phyloP scores from a whole-genome alignment of 1,140 invertebrate species.

The Helicoverpa armigera region DNA sequence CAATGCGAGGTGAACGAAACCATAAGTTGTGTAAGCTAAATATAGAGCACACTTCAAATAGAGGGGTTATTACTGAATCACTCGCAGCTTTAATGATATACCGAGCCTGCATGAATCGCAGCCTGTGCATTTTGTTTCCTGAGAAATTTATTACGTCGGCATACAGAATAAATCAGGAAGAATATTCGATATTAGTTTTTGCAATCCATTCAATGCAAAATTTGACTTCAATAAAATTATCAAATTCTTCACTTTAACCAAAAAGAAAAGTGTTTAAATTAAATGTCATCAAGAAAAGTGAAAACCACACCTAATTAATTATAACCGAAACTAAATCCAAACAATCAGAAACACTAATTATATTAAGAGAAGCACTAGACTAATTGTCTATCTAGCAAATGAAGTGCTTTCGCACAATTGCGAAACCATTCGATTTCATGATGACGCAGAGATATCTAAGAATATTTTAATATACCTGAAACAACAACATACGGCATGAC shows the following conservation, averaged over 20 bases:
- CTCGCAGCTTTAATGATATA: slow-evolving; percentile 55
- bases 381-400: background rate
- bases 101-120: slow-evolving; percentile 12
- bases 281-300: slow-evolving; percentile 28
- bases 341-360: background rate
- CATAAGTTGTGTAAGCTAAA: slow-evolving; percentile 73
- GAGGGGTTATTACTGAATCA: slow-evolving; percentile 60
- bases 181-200: background rate
- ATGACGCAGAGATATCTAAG: too few relatives aligned
- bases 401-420: background rate
- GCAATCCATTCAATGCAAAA: background rate
- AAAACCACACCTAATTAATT: slow-evolving; percentile 29
- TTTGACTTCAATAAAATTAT: background rate
- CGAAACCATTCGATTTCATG: background rate
- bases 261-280: slow-evolving; percentile 7
- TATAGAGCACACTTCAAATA: slow-evolving; percentile 71
- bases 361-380: too few relatives aligned
- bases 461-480: too few relatives aligned
- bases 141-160: slow-evolving; percentile 23
- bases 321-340: slow-evolving; percentile 10
- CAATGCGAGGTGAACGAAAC: slow-evolving; percentile 72
- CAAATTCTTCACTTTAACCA: background rate
- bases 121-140: slow-evolving; percentile 32
- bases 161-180: slow-evolving; percentile 17
- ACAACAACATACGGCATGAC: too few relatives aligned